Percentiles rank a stretch among this genome's conserved stretches.
These are phyloP conservation scores for Eupithecia abbreviata DNA, from an alignment of 2,888 invertebrate genomes.

Conservation along the genomic window DNA sequence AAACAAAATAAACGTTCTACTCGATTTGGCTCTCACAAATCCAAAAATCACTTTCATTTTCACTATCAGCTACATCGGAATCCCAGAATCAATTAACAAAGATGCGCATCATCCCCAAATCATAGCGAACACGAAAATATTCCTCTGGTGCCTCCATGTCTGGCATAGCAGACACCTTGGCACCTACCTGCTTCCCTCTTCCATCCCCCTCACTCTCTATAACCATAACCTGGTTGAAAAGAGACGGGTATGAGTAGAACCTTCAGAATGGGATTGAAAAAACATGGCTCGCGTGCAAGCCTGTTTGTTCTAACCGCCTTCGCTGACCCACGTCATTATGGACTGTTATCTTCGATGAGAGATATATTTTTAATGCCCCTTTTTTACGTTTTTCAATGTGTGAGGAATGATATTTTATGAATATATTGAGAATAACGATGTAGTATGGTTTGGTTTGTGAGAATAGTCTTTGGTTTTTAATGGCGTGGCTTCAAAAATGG, in stretches of 20 bases:
- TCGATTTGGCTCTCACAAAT: background rate
- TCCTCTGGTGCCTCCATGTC: conserved; percentile 78
- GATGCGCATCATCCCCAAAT: conserved; percentile 42
- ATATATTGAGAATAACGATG: conserved; percentile 68
- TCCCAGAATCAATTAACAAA: conserved; percentile 43
- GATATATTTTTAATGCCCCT: conserved; percentile 76
- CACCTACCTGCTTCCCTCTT: conserved; percentile 78
- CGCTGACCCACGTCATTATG: conserved; percentile 81
- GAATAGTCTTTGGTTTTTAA: background rate
- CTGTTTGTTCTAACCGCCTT: conserved; percentile 82
- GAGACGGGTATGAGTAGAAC: conserved; percentile 45
- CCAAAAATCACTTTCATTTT: conserved; percentile 16
- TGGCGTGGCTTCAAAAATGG: background rate
- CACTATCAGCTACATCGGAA: conserved; percentile 33
- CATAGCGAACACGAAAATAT: conserved; percentile 50
- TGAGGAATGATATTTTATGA: conserved; percentile 81
- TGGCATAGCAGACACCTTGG: conserved; percentile 73
- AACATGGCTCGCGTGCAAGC: conserved; percentile 51
- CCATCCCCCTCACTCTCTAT: conserved; percentile 51
- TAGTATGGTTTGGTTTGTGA: conserved; percentile 55
- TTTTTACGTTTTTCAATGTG: conserved; percentile 69
- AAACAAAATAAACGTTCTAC: background rate
- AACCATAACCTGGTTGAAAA: conserved; percentile 24
- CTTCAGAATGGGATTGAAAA: conserved; percentile 57
- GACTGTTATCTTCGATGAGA: conserved; percentile 80